phyloP scores from a whole-genome alignment of 2,797 vertebrate genomes.

The Orestias chungarensis region DNA sequence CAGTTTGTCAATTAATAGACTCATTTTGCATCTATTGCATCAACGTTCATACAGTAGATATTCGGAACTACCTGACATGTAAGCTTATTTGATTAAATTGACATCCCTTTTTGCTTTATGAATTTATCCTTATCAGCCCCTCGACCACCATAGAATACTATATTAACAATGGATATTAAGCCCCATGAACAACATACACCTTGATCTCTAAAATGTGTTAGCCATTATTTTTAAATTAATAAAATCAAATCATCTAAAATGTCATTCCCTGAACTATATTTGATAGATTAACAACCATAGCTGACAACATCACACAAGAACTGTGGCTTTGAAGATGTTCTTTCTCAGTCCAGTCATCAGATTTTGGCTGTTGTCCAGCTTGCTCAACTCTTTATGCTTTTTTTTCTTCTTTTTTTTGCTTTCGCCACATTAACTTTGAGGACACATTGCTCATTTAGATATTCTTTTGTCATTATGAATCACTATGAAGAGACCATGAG shows the following conservation, averaged over 20 bases:
- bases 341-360: not conserved
- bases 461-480: no score
- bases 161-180: no score
- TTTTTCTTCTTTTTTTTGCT: not conserved
- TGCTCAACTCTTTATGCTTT: not conserved
- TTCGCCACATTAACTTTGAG: not conserved
- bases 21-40: not conserved
- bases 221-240: not conserved
- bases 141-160: not conserved
- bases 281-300: no score
- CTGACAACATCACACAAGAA: no score
- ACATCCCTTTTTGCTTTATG: not conserved
- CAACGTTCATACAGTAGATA: not conserved
- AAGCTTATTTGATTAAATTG: not conserved
- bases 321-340: no score
- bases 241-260: no score
- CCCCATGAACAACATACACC: no score
- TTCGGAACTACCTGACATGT: not conserved
- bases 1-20: not conserved
- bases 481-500: not conserved
- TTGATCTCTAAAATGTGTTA: not conserved
- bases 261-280: no score
- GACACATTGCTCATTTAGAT: not conserved
- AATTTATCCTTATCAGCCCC: not conserved
- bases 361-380: not conserved